These are phyloP conservation scores for Psittacara wagleri DNA, from an alignment of 2,113 vertebrate species.

Conservation along the genomic window DNA sequence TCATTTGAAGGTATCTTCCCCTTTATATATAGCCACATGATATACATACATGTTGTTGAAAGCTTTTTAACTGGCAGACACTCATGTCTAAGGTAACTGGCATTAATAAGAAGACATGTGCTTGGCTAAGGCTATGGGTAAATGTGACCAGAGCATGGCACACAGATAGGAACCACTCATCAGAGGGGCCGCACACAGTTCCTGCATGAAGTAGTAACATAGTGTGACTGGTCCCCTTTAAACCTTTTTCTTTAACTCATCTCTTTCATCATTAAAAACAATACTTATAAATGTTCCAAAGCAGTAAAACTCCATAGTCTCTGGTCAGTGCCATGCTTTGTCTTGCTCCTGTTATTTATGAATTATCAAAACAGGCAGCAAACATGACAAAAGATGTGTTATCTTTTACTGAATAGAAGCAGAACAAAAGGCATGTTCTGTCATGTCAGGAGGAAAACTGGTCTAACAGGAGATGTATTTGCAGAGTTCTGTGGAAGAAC, in stretches of 20 bases:
- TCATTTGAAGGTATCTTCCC: background rate
- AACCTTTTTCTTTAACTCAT: background rate
- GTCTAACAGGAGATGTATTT: background rate
- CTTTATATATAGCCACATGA: background rate
- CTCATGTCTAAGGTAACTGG: background rate
- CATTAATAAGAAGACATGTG: background rate
- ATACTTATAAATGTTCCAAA: background rate
- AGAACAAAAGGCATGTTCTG: background rate
- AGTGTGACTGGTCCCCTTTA: background rate
- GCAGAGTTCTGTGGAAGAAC: background rate
- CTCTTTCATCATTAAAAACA: background rate
- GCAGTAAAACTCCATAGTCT: background rate
- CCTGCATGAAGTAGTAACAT: background rate
- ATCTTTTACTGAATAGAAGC: background rate
- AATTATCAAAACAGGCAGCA: background rate
- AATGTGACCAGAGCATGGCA: background rate
- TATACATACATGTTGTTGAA: background rate
- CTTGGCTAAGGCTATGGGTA: background rate
- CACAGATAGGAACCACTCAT: background rate
- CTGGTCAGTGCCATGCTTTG: background rate
- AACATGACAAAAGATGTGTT: background rate
- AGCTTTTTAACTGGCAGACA: background rate
- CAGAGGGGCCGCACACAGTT: background rate
- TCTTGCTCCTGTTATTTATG: background rate
- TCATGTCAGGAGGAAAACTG: background rate